Conservation (phyloP, 2,113 vertebrate genomes). For the Oenanthe oenanthe region DNA sequence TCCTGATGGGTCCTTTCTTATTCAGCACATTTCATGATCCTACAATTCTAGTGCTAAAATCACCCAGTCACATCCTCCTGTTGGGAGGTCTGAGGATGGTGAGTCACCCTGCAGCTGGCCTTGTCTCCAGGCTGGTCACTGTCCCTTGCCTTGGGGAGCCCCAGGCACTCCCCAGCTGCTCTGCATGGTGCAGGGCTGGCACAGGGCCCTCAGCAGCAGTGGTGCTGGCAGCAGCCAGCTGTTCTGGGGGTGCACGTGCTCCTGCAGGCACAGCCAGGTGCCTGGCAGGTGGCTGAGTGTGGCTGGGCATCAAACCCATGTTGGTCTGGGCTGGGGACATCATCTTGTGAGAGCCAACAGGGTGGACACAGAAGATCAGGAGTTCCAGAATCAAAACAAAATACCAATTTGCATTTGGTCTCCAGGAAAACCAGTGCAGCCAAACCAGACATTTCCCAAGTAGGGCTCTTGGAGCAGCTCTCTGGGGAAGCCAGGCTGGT, state of each 20-base stretch:
- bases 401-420: background rate
- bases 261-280: rapidly evolving
- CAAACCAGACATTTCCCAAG: background rate
- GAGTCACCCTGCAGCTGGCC: rapidly evolving
- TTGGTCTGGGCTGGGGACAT: background rate
- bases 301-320: background rate
- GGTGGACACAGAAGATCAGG: background rate
- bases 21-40: background rate
- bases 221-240: rapidly evolving
- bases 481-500: background rate
- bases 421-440: background rate
- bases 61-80: background rate
- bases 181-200: rapidly evolving
- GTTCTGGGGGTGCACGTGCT: rapidly evolving
- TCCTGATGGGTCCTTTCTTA: too few relatives aligned
- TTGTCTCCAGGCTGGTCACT: background rate
- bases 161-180: background rate
- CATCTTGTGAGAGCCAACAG: background rate
- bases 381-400: background rate
- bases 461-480: background rate
- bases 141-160: rapidly evolving
- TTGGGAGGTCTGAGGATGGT: background rate
- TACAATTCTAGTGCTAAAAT: background rate
- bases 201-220: background rate
- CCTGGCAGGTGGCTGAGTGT: background rate